These are phyloP conservation scores for Dasypolia templi DNA, from an alignment of 2,888 invertebrate species.

Conservation along the genomic window DNA sequence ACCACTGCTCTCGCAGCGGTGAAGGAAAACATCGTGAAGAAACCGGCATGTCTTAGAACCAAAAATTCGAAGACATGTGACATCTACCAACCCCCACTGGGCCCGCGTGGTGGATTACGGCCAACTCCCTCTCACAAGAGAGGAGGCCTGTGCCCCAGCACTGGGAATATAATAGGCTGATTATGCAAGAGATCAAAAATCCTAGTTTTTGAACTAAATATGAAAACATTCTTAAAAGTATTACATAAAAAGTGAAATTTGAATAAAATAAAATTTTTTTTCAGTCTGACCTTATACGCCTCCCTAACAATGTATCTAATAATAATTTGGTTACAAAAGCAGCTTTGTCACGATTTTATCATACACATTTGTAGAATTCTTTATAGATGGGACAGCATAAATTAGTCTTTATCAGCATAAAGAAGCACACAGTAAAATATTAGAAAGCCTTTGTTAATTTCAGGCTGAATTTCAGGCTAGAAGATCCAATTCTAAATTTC, in stretches of 20 bases:
- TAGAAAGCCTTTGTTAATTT: constrained; percentile 40
- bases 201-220: neutral
- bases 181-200: neutral
- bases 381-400: constrained; percentile 3
- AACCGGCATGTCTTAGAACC: no score
- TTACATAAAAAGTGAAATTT: no score
- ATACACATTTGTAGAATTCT: constrained; percentile 2
- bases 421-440: constrained; percentile 33
- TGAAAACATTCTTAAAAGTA: neutral
- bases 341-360: constrained; percentile 7
- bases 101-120: no score
- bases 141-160: no score
- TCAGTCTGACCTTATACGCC: neutral
- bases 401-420: constrained; percentile 41
- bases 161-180: no score
- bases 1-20: no score
- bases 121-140: no score
- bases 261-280: no score
- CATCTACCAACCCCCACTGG: no score
- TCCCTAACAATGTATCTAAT: neutral
- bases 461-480: constrained; percentile 22
- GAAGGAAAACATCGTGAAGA: no score
- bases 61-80: no score
- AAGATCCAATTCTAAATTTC: constrained; percentile 42
- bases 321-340: constrained; percentile 16